Evolutionary conservation across 64 coral and sea anemone genomes (phyloP).

Genomic region (Anthopleura sola): DNA sequence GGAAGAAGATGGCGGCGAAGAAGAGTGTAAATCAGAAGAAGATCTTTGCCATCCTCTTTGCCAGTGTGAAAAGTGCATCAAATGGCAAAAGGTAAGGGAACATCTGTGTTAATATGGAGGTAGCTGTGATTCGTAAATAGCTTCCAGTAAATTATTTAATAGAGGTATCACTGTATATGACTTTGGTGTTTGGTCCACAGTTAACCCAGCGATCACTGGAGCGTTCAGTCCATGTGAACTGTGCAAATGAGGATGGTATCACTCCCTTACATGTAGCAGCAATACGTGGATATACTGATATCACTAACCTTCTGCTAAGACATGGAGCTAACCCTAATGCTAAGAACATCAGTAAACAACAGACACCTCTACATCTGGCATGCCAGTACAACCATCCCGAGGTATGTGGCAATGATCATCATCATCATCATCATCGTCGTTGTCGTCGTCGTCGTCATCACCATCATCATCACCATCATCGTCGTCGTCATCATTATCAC

Average conservation of each 20-base stretch:
- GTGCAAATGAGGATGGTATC: conserved; percentile 64
- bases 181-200: conserved; percentile 15
- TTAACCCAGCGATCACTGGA: conserved; percentile 42
- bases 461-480: neutral
- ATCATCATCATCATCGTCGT: neutral
- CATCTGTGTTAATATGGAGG: too few species aligned
- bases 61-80: conserved; percentile 95
- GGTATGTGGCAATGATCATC: conserved; percentile 13
- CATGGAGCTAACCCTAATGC: conserved; percentile 55
- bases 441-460: neutral
- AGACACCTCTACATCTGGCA: conserved; percentile 71
- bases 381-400: conserved; percentile 84
- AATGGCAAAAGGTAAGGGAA: conserved; percentile 85
- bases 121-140: neutral
- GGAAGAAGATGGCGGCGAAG: conserved; percentile 49
- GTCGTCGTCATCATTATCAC: neutral
- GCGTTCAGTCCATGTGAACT: conserved; percentile 67
- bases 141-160: neutral
- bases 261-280: conserved; percentile 87
- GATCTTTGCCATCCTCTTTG: conserved; percentile 94
- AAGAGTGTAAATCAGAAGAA: conserved; percentile 46
- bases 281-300: conserved; percentile 67
- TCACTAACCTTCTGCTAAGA: conserved; percentile 64
- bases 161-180: neutral
- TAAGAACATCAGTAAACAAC: conserved; percentile 58